Conservation (phyloP, 2,797 vertebrate genomes). For the Acrocephalus scirpaceus region DNA sequence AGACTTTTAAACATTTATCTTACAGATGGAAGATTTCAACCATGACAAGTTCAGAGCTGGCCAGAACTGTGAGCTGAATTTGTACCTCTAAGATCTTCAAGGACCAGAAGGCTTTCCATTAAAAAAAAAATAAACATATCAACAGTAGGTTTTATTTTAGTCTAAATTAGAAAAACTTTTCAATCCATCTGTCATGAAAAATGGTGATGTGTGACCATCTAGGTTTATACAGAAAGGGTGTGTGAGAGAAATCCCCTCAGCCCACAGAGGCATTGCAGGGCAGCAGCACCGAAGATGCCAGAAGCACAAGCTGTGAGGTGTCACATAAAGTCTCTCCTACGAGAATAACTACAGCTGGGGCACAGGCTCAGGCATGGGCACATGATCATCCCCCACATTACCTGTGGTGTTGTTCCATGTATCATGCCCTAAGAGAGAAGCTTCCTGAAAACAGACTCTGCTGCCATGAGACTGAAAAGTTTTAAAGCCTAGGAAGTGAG, state of each 20-base stretch:
- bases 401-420: background rate
- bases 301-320: background rate
- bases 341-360: background rate
- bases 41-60: background rate
- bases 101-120: background rate
- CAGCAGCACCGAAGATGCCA: background rate
- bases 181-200: background rate
- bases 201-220: background rate
- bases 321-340: background rate
- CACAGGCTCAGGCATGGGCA: background rate
- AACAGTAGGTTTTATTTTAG: background rate
- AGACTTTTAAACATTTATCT: background rate
- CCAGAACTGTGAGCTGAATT: background rate
- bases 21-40: background rate
- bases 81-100: background rate
- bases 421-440: background rate
- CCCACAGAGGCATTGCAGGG: background rate
- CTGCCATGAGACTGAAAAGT: background rate
- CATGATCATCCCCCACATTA: fast-evolving
- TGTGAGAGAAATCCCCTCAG: background rate
- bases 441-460: background rate
- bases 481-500: background rate
- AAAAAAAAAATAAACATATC: background rate
- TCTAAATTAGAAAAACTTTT: background rate
- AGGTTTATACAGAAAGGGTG: background rate